Evolutionary conservation across 92 coral and sea anemone species (phyloP), one percentile per base, ranked within the genome.

Genomic region (Epizoanthus rinbou): DNA sequence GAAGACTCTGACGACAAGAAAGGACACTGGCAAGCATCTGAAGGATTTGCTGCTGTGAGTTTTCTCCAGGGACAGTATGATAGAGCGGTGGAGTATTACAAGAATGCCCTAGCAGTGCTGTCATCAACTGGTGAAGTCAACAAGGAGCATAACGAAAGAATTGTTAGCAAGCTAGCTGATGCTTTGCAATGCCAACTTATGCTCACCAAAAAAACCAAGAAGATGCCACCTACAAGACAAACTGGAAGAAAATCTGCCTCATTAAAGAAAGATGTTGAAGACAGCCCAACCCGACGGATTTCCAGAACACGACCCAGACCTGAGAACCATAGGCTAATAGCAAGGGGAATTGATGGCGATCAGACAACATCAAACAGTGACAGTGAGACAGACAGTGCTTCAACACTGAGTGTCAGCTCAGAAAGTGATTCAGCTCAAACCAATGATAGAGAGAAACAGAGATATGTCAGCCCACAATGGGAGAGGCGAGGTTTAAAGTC

Each of bases 11-110:
- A 80, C 28, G 98, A 97, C 62, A 85, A 78, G 45, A 68, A 79
- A 50, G 90, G 99, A 18, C 91, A 91, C 85, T 97, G 99, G 98
- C 99, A 97, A 62, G 98, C 99, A 10, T 84, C 85, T 14, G 99
- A 97, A 73, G 99, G 99, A 1, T 86, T 97, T 57, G 98, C 99
- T 7, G 99, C 99, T 4, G 95, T 94, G 2, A 80, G 89, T 82
- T 97, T 97, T 64, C 90, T 94, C 41, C 86, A 86, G 73, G 88
- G 86, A 68, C 90, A 92, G 71, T 92, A 92, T 62, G 85, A 80
- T 45, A 92, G 93, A 69, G 98, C 99, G 16, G 98, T 97, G 52
- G 85, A 87, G 59, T 85, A 86, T 59, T 97, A 94, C 80, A 97
- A 97, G 78, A 74, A 62, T 63, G 98, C 99, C 0, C 81, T 97